These are phyloP conservation scores for Muntiacus reevesi DNA, from an alignment of 2,113 vertebrate species.

Conservation along the genomic window DNA sequence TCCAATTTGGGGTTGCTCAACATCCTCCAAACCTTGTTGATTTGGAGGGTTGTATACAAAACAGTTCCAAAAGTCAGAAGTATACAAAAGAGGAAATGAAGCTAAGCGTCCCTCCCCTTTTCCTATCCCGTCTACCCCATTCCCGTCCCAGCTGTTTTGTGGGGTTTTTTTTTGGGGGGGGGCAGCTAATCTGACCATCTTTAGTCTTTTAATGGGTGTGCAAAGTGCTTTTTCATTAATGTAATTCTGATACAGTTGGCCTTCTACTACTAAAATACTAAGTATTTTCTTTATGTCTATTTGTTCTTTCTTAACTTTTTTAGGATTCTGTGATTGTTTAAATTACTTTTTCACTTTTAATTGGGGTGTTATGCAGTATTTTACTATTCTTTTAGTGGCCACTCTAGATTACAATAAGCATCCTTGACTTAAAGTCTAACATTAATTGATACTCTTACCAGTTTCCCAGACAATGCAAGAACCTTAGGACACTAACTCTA, in stretches of 20 bases:
- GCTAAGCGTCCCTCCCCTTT: not conserved
- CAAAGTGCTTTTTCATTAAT: not conserved
- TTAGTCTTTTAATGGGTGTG: not conserved
- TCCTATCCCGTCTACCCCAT: not conserved
- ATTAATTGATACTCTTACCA: not conserved
- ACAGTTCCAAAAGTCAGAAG: not conserved
- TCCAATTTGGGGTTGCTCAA: not conserved
- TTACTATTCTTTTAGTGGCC: not conserved
- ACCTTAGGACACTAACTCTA: not conserved
- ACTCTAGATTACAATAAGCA: not conserved
- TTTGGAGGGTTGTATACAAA: not conserved
- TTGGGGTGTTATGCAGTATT: not conserved
- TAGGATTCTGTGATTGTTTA: not conserved
- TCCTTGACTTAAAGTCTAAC: not conserved
- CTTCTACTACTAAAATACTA: not conserved
- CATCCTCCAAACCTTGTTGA: not conserved
- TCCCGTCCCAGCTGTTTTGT: not conserved
- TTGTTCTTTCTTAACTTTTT: not conserved
- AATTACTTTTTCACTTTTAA: not conserved
- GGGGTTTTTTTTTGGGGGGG: fast-evolving
- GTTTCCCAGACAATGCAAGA: not conserved
- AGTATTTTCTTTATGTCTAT: not conserved
- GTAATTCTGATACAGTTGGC: not conserved
- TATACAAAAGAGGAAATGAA: not conserved
- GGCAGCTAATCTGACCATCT: not conserved